Conservation (phyloP, 2,888 invertebrate genomes). For the Callinectes sapidus region DNA sequence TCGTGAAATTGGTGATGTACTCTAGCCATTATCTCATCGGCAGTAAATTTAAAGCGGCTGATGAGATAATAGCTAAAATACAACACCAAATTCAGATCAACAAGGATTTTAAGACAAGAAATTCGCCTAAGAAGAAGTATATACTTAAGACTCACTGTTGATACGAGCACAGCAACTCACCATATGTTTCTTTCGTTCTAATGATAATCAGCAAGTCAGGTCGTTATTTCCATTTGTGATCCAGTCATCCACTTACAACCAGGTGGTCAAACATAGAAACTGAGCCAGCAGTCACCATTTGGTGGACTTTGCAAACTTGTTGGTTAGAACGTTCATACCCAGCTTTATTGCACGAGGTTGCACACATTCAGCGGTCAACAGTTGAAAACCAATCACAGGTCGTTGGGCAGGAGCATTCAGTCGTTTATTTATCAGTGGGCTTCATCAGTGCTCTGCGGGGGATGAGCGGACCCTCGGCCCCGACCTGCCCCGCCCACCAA, state of each 20-base stretch:
- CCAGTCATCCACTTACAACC: neutral
- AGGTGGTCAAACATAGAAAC: neutral
- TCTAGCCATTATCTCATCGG: too few relatives aligned
- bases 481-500: neutral
- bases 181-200: neutral
- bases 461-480: neutral
- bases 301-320: neutral
- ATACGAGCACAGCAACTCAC: neutral
- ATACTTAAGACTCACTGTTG: too few relatives aligned
- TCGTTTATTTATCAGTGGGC: constrained; percentile 50
- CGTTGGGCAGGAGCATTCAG: constrained; percentile 46
- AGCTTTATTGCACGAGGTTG: constrained; percentile 13
- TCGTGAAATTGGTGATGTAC: too few relatives aligned
- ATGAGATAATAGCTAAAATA: too few relatives aligned
- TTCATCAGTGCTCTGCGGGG: constrained; percentile 47
- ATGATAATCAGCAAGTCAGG: neutral
- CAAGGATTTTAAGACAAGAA: too few relatives aligned
- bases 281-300: neutral
- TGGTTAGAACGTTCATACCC: constrained; percentile 18
- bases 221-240: neutral
- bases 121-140: too few relatives aligned
- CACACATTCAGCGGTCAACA: constrained; percentile 42
- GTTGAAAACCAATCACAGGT: constrained; percentile 50
- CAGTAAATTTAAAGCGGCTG: too few relatives aligned
- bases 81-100: too few relatives aligned